phyloP scores from a whole-genome alignment of 2,113 vertebrate species.

The Psilopogon haemacephalus region DNA sequence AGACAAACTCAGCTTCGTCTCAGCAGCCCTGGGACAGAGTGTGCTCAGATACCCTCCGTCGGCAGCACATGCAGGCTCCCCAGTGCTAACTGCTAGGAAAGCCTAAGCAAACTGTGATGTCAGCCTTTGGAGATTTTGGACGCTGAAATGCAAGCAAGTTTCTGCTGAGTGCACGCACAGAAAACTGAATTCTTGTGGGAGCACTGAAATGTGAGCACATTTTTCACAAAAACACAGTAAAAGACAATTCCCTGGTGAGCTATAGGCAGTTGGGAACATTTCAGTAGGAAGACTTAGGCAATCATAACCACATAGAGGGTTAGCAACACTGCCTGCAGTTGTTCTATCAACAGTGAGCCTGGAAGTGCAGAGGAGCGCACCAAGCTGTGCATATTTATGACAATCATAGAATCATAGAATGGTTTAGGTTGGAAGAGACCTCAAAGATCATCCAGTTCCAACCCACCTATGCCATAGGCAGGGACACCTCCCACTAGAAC shows the following conservation, averaged over 20 bases:
- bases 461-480: too few relatives aligned
- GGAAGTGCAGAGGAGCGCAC: not conserved
- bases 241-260: not conserved
- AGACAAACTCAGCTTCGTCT: not conserved
- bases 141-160: not conserved
- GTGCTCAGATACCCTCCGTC: not conserved
- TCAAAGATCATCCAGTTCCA: too few relatives aligned
- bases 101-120: not conserved
- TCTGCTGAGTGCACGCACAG: not conserved
- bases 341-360: not conserved
- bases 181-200: not conserved
- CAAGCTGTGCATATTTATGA: not conserved
- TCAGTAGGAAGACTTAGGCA: not conserved
- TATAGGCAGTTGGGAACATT: not conserved
- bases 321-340: not conserved
- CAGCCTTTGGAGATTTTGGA: not conserved
- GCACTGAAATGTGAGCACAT: not conserved
- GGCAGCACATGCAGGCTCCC: not conserved
- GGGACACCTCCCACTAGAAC: too few relatives aligned
- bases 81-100: not conserved
- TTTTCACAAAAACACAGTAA: not conserved
- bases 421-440: too few relatives aligned
- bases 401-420: too few relatives aligned
- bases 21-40: not conserved
- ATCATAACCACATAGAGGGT: accelerated